phyloP scores from a whole-genome alignment of 2,797 vertebrate species.

The Pantherophis alleghaniensis region DNA sequence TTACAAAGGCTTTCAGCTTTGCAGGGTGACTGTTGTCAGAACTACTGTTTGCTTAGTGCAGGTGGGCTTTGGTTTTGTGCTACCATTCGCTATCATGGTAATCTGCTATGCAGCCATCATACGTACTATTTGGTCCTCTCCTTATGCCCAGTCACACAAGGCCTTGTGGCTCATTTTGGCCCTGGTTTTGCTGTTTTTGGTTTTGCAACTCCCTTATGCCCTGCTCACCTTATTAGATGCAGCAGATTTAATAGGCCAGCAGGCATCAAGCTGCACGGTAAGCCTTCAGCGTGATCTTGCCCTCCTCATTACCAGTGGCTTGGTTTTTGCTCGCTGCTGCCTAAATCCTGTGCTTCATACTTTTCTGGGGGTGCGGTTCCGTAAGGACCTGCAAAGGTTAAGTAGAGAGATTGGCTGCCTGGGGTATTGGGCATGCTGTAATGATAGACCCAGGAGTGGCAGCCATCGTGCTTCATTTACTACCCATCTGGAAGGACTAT shows the following conservation, averaged over 20 bases:
- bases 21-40: conserved; percentile 74
- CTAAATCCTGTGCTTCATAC: conserved; percentile 91
- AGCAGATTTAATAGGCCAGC: conserved; percentile 55
- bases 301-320: conserved; percentile 79
- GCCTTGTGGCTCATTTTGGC: conserved; percentile 80
- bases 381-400: conserved; percentile 78
- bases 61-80: conserved; percentile 77
- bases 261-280: conserved; percentile 65
- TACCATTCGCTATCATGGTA: conserved; percentile 82
- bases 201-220: conserved; percentile 88
- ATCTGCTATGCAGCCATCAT: conserved; percentile 80
- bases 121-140: conserved; percentile 72
- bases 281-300: conserved; percentile 72
- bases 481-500: conserved; percentile 34
- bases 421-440: conserved; percentile 30
- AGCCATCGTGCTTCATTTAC: conserved; percentile 44
- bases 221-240: conserved; percentile 78
- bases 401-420: conserved; percentile 63
- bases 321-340: conserved; percentile 86
- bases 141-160: conserved; percentile 64
- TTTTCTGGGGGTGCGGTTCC: conserved; percentile 86
- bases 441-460: conserved; percentile 39
- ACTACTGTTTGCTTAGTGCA: conserved; percentile 71
- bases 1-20: conserved; percentile 51
- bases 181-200: conserved; percentile 82